Percentiles rank a stretch among this genome's conserved stretches.
Evolutionary conservation across 23 tunicate genomes (phyloP).

Genomic region (Diplosoma virens): DNA sequence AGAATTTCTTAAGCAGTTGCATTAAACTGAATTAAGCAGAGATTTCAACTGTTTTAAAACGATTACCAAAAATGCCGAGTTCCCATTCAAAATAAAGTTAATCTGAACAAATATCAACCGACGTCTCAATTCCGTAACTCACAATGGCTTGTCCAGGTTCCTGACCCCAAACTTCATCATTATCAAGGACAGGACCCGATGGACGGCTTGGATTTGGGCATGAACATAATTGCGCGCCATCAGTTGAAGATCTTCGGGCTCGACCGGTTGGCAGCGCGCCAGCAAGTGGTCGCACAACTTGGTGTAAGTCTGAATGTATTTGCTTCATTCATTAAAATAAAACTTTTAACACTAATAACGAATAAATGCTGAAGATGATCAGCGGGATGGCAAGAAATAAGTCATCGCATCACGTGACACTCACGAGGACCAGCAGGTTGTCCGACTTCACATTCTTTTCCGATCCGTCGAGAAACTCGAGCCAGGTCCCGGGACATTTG

Average conservation of each 20-base stretch:
- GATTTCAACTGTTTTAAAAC: no score
- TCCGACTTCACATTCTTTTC: slow-evolving; percentile 41
- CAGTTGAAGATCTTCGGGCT: background rate
- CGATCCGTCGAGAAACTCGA: slow-evolving; percentile 29
- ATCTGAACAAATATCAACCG: no score
- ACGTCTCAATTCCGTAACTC: no score
- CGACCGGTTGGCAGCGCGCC: slow-evolving; percentile 2
- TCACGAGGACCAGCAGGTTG: slow-evolving; percentile 39
- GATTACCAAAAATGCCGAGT: no score
- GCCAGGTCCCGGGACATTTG: slow-evolving; percentile 4
- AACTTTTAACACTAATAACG: no score
- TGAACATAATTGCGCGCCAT: slow-evolving; percentile 57
- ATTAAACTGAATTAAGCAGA: no score
- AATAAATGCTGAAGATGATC: no score
- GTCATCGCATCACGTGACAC: background rate
- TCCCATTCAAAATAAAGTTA: no score
- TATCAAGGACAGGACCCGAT: slow-evolving; percentile 36
- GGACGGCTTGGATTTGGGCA: slow-evolving; percentile 53
- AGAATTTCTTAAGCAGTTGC: no score
- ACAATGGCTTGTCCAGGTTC: slow-evolving; percentile 17
- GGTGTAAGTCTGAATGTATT: slow-evolving; percentile 24
- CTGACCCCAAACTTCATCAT: slow-evolving; percentile 6
- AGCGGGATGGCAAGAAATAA: background rate
- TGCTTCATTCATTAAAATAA: no score
- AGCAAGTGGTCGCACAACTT: slow-evolving; percentile 50